Evolutionary conservation across 2,797 vertebrate species (phyloP).

Genomic region (Lepus townsendii): DNA sequence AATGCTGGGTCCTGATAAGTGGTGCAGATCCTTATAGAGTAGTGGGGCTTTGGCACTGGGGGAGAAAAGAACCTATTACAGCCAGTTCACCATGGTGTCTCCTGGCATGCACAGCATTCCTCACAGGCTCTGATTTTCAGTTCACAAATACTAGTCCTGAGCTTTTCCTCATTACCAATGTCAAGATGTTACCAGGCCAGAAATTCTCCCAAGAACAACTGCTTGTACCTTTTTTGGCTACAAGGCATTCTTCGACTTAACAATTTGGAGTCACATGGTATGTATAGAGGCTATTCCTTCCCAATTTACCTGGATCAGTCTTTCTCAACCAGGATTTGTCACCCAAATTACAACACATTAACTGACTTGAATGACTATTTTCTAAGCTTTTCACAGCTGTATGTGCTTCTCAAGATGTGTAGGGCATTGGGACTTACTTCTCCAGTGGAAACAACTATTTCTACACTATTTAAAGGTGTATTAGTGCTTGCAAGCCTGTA

Average conservation of each 20-base stretch:
- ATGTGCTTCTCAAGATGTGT: neutral
- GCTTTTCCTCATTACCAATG: neutral
- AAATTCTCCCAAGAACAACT: neutral
- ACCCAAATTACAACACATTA: neutral
- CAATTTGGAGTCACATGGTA: neutral
- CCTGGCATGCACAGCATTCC: neutral
- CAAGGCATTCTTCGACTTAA: neutral
- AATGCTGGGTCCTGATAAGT: neutral
- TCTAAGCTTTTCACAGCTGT: neutral
- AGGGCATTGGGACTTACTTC: neutral
- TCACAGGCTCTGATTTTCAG: neutral
- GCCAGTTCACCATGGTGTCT: fast-evolving
- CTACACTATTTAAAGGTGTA: neutral
- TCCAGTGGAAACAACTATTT: neutral
- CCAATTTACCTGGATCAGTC: neutral
- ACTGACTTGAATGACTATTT: neutral
- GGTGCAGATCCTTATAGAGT: neutral
- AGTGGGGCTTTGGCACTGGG: fast-evolving
- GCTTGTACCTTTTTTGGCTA: neutral
- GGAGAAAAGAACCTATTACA: neutral
- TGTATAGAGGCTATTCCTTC: neutral
- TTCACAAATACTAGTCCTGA: neutral
- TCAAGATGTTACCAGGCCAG: fast-evolving
- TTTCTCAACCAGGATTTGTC: neutral
- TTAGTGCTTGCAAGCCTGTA: neutral